A percentile compares a stretch with the other conserved stretches of the same genome.
Conservation (phyloP, 2,888 invertebrate species). For the Nemurella pictetii region DNA sequence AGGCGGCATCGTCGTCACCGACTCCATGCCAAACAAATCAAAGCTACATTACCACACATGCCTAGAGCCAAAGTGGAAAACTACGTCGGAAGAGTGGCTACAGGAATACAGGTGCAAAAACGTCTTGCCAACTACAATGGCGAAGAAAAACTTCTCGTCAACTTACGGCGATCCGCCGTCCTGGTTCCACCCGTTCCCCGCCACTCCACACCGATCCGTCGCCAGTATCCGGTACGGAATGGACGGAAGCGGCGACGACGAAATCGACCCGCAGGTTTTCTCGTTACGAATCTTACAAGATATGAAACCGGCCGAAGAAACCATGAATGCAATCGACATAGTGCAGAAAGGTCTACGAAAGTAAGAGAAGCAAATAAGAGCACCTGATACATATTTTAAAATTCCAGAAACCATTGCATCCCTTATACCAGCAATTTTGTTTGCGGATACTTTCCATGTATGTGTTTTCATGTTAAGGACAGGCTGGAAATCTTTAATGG, state of each 20-base stretch:
- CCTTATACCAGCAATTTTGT: background rate
- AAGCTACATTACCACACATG: slow-evolving; percentile 1
- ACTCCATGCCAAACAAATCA: slow-evolving; percentile 3
- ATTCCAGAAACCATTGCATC: background rate
- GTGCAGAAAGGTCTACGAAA: background rate
- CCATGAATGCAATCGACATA: background rate
- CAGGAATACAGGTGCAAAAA: slow-evolving; percentile 4
- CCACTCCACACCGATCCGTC: background rate
- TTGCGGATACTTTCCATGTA: background rate
- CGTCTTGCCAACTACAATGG: background rate
- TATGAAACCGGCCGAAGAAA: background rate
- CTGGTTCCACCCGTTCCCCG: slow-evolving; percentile 32
- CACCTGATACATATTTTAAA: too few relatives aligned
- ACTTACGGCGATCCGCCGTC: slow-evolving; percentile 30
- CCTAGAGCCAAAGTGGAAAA: slow-evolving; percentile 6
- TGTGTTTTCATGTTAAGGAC: too few relatives aligned
- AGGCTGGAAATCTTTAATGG: background rate
- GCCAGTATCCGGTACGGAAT: background rate
- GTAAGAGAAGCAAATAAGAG: background rate
- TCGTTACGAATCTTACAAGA: slow-evolving; percentile 11
- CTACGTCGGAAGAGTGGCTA: slow-evolving; percentile 13
- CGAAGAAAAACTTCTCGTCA: background rate
- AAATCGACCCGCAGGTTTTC: background rate
- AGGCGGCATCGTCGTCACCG: background rate
- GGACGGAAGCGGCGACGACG: background rate